phyloP scores from a whole-genome alignment of 2,113 vertebrate species.

The Hyla sarda region DNA sequence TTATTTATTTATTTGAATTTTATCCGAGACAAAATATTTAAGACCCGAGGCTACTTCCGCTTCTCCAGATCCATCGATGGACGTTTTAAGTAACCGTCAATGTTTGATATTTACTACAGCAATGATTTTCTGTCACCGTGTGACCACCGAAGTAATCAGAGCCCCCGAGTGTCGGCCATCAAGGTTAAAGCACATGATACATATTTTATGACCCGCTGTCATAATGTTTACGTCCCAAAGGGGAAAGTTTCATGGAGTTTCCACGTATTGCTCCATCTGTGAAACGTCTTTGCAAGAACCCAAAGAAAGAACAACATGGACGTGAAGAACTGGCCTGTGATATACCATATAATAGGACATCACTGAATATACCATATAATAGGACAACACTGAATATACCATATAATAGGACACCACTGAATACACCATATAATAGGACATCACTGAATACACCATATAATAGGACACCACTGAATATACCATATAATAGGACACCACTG shows the following conservation, averaged over 20 bases:
- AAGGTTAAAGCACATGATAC: constrained; percentile 13
- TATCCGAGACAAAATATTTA: constrained; percentile 20
- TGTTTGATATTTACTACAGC: constrained; percentile 42
- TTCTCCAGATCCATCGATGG: constrained; percentile 27
- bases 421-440: too few species aligned
- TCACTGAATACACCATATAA: too few species aligned
- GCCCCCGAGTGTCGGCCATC: not conserved
- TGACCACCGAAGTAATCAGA: constrained; percentile 2
- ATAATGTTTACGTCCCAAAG: constrained; percentile 27
- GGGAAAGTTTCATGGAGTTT: not conserved
- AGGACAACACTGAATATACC: too few species aligned
- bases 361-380: too few species aligned
- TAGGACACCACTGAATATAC: too few species aligned
- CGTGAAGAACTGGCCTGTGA: too few species aligned
- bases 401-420: too few species aligned
- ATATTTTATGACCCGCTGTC: constrained; percentile 39
- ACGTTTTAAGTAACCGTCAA: constrained; percentile 43
- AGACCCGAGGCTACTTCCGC: constrained; percentile 10
- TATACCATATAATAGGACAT: not conserved
- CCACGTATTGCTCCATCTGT: not conserved
- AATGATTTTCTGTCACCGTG: constrained; percentile 43
- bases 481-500: too few species aligned
- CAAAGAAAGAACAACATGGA: not conserved
- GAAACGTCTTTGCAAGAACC: too few species aligned
- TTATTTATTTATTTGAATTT: not conserved